Conservation (phyloP, 2,888 invertebrate genomes). For the Oegoconia quadripuncta region DNA sequence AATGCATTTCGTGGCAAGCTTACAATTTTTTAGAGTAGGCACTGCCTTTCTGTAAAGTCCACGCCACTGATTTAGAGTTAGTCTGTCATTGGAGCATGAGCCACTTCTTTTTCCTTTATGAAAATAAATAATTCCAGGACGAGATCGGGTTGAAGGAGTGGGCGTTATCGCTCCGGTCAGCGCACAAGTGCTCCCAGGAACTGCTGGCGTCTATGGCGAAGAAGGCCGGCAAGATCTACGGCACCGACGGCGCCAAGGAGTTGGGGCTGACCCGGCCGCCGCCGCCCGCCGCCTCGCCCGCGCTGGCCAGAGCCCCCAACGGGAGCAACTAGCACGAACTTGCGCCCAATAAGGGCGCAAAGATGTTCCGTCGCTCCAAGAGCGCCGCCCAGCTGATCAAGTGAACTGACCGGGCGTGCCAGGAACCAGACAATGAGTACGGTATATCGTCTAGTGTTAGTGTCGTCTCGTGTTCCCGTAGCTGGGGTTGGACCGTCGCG, state of each 20-base stretch:
- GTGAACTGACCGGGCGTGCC: constrained; percentile 36
- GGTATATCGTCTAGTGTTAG: not conserved
- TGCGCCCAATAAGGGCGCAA: constrained; percentile 74
- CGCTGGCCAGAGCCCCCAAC: constrained; percentile 54
- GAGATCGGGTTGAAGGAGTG: constrained; percentile 99
- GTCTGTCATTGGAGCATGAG: too few species aligned
- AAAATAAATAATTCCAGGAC: too few species aligned
- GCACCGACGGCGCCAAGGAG: constrained; percentile 82
- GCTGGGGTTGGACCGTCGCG: not conserved
- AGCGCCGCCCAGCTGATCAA: constrained; percentile 77
- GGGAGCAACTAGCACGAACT: constrained; percentile 76
- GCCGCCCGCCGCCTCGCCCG: constrained; percentile 41
- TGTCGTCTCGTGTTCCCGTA: constrained; percentile 1
- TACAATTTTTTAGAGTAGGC: too few species aligned
- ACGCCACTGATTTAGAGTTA: too few species aligned
- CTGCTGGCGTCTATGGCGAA: constrained; percentile 98
- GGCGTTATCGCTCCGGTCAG: constrained; percentile 96
- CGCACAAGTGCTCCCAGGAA: constrained; percentile 97
- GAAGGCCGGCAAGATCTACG: constrained; percentile 99
- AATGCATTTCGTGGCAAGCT: too few species aligned
- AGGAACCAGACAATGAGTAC: not conserved
- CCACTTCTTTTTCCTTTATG: too few species aligned
- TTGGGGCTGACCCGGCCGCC: constrained; percentile 38
- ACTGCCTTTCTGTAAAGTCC: too few species aligned
- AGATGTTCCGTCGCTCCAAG: constrained; percentile 79